Evolutionary conservation across 2,113 vertebrate genomes (phyloP).

Genomic region (Saccopteryx bilineata): DNA sequence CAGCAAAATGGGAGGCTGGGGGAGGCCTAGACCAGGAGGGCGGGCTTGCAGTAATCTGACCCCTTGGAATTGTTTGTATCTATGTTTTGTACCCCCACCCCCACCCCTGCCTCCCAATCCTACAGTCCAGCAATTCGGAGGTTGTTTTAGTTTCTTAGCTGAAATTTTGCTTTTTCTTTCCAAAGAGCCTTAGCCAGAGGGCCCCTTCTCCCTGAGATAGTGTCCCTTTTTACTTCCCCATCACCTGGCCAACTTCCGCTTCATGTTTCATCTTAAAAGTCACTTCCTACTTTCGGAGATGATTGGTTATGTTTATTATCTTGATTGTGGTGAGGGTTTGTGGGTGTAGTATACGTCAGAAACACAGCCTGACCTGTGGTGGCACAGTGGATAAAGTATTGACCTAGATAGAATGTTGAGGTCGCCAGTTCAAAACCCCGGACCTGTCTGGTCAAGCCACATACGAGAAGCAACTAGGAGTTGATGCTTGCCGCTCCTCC

Average conservation of each 20-base stretch:
- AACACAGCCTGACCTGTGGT: no score
- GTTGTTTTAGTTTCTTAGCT: neutral
- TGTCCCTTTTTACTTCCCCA: neutral
- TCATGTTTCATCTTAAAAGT: slow-evolving; percentile 31
- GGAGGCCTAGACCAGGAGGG: neutral
- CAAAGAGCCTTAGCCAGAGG: neutral
- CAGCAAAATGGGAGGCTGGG: neutral
- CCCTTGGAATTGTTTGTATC: neutral
- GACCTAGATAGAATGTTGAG: no score
- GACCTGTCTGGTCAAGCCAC: no score
- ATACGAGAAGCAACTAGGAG: no score
- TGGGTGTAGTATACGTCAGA: neutral
- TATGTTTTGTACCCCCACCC: neutral
- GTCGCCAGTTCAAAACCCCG: no score
- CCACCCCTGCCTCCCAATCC: neutral
- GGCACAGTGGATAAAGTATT: no score
- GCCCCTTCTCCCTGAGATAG: neutral
- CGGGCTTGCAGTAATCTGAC: neutral
- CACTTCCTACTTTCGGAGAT: neutral
- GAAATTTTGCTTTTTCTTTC: slow-evolving; percentile 36
- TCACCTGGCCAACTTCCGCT: neutral
- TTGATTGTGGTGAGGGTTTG: neutral
- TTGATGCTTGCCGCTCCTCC: no score
- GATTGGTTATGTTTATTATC: neutral
- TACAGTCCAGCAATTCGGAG: neutral